These are phyloP conservation scores for Lanius ludovicianus DNA, from an alignment of 2,113 vertebrate species.

Conservation along the genomic window DNA sequence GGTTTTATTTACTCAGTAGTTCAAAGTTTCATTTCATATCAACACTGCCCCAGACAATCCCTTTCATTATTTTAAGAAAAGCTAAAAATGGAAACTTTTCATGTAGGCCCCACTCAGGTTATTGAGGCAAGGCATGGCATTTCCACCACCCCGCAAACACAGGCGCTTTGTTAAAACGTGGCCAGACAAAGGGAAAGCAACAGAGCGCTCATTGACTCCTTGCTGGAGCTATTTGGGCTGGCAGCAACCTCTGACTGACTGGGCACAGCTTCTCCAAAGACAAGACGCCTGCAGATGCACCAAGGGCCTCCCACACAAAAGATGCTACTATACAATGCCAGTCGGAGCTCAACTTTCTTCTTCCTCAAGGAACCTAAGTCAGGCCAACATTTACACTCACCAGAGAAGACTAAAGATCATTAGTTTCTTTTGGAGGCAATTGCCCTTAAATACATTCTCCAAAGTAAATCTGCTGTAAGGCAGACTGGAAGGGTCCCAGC, in stretches of 20 bases:
- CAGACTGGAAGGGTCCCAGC: neutral
- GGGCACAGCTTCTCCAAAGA: neutral
- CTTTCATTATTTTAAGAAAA: neutral
- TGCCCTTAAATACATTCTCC: neutral
- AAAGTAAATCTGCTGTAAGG: neutral
- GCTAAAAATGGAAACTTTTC: constrained; percentile 19
- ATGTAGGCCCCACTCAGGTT: neutral
- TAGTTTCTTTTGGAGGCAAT: neutral
- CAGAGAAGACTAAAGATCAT: neutral
- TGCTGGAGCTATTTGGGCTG: neutral
- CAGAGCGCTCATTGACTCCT: neutral
- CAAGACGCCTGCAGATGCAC: neutral
- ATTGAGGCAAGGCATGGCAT: neutral
- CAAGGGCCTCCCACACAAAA: neutral
- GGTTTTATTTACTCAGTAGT: constrained; percentile 19
- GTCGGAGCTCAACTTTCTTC: neutral
- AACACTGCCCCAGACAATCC: neutral
- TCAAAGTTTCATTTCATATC: neutral
- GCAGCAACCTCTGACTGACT: neutral
- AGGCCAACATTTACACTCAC: neutral
- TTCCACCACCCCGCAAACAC: neutral
- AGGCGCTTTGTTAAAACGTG: neutral
- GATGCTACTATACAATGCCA: neutral
- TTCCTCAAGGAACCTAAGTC: neutral
- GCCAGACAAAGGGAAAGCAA: neutral